phyloP scores from a whole-genome alignment of 2,113 vertebrate genomes.

The Terrapene triunguis region DNA sequence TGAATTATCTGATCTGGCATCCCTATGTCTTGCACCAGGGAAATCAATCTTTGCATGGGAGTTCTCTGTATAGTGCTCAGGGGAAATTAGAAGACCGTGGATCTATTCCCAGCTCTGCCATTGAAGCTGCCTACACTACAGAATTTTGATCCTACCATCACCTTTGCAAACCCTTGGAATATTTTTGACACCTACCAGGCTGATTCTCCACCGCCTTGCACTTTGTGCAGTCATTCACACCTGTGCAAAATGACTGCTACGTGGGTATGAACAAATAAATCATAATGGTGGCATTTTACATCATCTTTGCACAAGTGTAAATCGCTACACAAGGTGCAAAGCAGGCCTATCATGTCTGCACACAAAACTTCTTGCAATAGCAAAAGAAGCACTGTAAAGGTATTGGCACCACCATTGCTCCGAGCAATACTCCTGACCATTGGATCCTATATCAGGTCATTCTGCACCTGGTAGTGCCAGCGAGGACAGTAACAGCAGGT shows the following conservation, averaged over 20 bases:
- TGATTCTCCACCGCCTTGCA: not conserved
- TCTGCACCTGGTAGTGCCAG: not conserved
- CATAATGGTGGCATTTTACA: not conserved
- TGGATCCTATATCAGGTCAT: not conserved
- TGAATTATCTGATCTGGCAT: slow-evolving; percentile 9
- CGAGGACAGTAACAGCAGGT: not conserved
- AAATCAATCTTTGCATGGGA: slow-evolving; percentile 57
- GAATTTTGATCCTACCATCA: slow-evolving; percentile 56
- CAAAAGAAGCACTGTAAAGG: not conserved
- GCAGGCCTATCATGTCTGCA: not conserved
- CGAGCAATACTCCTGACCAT: not conserved
- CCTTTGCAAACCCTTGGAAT: slow-evolving; percentile 31
- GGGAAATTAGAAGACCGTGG: slow-evolving; percentile 53
- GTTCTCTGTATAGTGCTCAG: slow-evolving; percentile 60
- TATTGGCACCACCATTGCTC: not conserved
- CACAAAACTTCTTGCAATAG: not conserved
- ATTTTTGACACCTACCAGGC: not conserved
- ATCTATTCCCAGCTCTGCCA: slow-evolving; percentile 57
- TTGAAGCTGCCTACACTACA: slow-evolving; percentile 37
- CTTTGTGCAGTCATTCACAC: not conserved
- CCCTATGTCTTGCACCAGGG: slow-evolving; percentile 2
- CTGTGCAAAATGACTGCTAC: not conserved
- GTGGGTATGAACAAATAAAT: not conserved
- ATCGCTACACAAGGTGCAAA: not conserved
- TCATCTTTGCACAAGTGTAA: not conserved